A percentile compares a stretch with the other conserved stretches of the same genome.
These are phyloP conservation scores for Stichopus chloronotus DNA, from an alignment of 35 echinoderm and acorn worm genomes.

Conservation along the genomic window DNA sequence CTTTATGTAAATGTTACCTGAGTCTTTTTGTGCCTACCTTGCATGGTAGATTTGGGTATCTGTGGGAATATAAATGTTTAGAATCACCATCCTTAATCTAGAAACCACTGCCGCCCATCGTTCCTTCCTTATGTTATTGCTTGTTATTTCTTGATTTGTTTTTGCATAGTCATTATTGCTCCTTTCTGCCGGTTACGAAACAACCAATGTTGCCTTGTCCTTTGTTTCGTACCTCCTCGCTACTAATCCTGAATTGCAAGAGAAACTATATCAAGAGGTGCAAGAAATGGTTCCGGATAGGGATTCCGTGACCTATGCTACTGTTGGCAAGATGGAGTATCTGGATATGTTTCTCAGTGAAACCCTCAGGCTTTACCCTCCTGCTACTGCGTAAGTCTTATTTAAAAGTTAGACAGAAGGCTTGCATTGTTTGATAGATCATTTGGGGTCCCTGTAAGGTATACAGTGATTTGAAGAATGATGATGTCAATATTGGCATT, in stretches of 20 bases:
- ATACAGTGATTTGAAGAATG: no score
- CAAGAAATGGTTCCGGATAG: neutral
- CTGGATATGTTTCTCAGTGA: conserved; percentile 48
- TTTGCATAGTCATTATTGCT: neutral
- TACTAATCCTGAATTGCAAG: conserved; percentile 16
- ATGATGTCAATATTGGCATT: no score
- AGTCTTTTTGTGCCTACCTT: neutral
- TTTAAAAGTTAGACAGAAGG: no score
- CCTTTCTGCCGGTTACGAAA: conserved; percentile 43
- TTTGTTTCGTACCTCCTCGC: conserved; percentile 20
- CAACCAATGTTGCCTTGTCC: neutral
- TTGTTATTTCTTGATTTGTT: neutral
- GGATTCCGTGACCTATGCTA: neutral
- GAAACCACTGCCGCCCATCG: neutral
- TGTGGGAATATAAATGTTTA: neutral
- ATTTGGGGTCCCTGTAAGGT: no score
- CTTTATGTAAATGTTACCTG: neutral
- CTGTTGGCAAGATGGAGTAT: conserved; percentile 28
- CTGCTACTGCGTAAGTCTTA: neutral
- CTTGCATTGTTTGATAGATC: no score
- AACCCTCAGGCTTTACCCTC: conserved; percentile 27
- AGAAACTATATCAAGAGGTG: conserved; percentile 21
- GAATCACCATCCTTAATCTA: neutral
- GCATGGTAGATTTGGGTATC: neutral
- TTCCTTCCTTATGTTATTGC: neutral